A percentile compares a stretch with the other conserved stretches of the same genome.
phyloP scores from a whole-genome alignment of 1,140 invertebrate species.

The Drosophila takahashii region DNA sequence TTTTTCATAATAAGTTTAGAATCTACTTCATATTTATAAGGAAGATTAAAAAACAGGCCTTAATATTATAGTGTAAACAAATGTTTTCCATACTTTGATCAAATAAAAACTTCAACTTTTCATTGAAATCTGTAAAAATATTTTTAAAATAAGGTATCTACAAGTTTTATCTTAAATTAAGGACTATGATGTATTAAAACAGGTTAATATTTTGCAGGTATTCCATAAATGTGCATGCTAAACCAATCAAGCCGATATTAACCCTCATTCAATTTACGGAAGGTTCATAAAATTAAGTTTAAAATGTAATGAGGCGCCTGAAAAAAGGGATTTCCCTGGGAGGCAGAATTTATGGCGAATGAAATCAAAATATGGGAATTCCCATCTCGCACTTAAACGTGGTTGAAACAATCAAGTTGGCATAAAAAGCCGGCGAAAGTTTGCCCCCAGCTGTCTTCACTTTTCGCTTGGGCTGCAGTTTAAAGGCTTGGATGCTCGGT shows the following conservation, averaged over 20 bases:
- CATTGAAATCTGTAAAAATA: not conserved
- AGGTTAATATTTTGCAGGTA: no score
- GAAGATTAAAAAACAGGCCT: not conserved
- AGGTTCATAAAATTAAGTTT: conserved; percentile 1
- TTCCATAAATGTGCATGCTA: not conserved
- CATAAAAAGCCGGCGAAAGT: conserved; percentile 30
- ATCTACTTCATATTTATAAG: not conserved
- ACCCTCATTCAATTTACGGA: not conserved
- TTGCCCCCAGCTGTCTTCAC: conserved; percentile 4
- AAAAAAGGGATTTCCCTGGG: conserved; percentile 2
- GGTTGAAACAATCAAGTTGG: conserved; percentile 37
- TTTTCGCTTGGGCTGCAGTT: conserved; percentile 31
- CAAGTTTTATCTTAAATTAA: no score
- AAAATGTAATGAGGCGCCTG: conserved; percentile 7
- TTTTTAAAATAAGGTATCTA: no score
- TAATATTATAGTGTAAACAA: not conserved
- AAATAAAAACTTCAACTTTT: not conserved
- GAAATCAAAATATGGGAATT: conserved; percentile 46
- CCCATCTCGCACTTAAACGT: conserved; percentile 26
- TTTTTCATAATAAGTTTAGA: not conserved
- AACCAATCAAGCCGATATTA: not conserved
- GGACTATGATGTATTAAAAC: no score
- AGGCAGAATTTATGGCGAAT: conserved; percentile 36
- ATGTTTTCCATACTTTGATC: not conserved
- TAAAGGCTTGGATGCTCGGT: conserved; percentile 41